phyloP scores from a whole-genome alignment of 2,888 invertebrate species.

The Drosophila hamatofila region DNA sequence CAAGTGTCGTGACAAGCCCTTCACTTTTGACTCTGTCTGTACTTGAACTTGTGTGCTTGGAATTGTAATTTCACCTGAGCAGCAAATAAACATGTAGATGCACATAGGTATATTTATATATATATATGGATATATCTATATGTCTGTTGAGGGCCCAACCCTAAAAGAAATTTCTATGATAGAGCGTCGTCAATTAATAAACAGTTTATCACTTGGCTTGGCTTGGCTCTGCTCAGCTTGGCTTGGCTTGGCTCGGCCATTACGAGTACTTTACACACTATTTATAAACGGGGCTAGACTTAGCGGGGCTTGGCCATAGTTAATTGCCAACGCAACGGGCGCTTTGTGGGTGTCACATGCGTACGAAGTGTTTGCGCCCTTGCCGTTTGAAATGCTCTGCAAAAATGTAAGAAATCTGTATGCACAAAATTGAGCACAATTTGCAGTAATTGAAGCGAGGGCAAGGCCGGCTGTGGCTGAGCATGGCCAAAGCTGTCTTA shows the following conservation, averaged over 20 bases:
- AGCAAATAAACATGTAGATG: conserved; percentile 9
- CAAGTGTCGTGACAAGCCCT: conserved; percentile 68
- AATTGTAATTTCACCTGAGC: conserved; percentile 66
- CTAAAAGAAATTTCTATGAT: conserved; percentile 61
- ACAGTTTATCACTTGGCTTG: conserved; percentile 39
- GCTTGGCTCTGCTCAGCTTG: conserved; percentile 1
- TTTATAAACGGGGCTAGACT: conserved; percentile 26
- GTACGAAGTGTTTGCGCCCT: conserved; percentile 36
- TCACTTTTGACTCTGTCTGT: conserved; percentile 55
- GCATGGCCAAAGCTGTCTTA: conserved; percentile 60
- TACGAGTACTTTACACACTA: conserved; percentile 20
- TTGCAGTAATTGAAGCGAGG: conserved; percentile 74
- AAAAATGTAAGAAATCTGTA: conserved; percentile 32
- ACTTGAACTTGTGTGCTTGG: conserved; percentile 59
- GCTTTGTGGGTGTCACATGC: conserved; percentile 30
- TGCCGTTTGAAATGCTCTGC: conserved; percentile 24
- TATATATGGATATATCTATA: neutral
- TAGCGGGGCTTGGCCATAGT: conserved; percentile 61
- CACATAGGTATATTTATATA: too few species aligned
- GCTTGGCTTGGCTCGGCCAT: conserved; percentile 24
- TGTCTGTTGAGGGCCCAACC: conserved; percentile 41
- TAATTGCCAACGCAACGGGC: conserved; percentile 37
- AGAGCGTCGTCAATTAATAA: conserved; percentile 59
- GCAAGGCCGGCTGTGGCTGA: conserved; percentile 53
- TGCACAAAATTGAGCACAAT: conserved; percentile 66